Conservation (phyloP, 2,888 invertebrate genomes). For the Nemotelus nigrinus region DNA sequence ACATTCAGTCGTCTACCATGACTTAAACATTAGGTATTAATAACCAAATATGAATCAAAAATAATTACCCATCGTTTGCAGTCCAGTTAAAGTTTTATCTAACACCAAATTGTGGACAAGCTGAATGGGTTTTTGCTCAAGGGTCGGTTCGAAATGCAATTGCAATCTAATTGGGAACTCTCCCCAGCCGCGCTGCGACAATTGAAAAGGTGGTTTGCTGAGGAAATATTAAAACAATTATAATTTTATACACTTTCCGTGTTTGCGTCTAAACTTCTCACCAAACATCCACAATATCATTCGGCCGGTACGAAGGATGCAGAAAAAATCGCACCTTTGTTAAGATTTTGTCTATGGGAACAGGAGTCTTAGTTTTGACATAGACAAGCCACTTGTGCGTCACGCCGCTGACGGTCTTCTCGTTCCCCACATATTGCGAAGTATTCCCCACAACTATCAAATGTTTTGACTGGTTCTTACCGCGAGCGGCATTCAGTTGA, state of each 20-base stretch:
- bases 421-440: slow-evolving; percentile 81
- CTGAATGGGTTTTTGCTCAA: slow-evolving; percentile 80
- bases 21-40: no score
- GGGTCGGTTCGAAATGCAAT: slow-evolving; percentile 77
- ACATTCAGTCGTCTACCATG: no score
- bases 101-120: slow-evolving; percentile 82
- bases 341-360: slow-evolving; percentile 72
- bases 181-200: slow-evolving; percentile 90
- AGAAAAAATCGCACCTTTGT: slow-evolving; percentile 81
- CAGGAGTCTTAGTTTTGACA: slow-evolving; percentile 75
- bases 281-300: slow-evolving; percentile 83
- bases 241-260: not conserved
- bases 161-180: slow-evolving; percentile 87
- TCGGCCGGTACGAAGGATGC: slow-evolving; percentile 87
- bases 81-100: slow-evolving; percentile 82
- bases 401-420: slow-evolving; percentile 74
- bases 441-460: slow-evolving; percentile 74
- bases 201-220: slow-evolving; percentile 82
- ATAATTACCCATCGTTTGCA: slow-evolving; percentile 78
- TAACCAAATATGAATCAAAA: no score
- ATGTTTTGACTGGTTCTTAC: slow-evolving; percentile 69
- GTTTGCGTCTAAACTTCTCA: slow-evolving; percentile 63
- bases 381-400: slow-evolving; percentile 94
- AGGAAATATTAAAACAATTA: slow-evolving; percentile 47
- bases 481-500: slow-evolving; percentile 66